Base-by-base conservation (phyloP, 2,888 invertebrate species). In the Physocephala rufipes region DNA sequence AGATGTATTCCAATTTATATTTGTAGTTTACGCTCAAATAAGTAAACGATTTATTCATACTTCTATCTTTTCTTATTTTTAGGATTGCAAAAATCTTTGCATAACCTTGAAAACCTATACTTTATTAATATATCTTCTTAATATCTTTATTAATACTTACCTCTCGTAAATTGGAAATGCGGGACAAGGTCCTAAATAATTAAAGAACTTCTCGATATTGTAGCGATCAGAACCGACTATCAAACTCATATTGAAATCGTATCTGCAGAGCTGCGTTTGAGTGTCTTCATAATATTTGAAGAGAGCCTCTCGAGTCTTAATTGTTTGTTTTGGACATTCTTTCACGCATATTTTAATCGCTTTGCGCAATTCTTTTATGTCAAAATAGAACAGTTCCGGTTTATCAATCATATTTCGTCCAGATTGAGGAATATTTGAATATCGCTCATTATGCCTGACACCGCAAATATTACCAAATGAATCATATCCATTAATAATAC, bases 401-500 rank as follows among this genome's bases (percentile, higher is more conserved):
- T 92, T 93, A 76, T 94, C 90, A 30, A 90, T 88, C 53, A 94
- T 95, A 82, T 93, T 93, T 79, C 91, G 89, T 15, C 96, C 97
- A 26, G 96, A 93, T 63, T 93, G 84, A 3, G 92, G 90, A 80
- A 92, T 89, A 76, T 91, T 90, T 12, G 90, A 90, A 74, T 94
- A 90, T 76, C 90, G 90, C 77, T 91, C 91, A 85, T 96, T 97
- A 76, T 87, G 88, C 79, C 91, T 90, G 28, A 93, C 91, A 19
- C 97, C 97, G 85, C 97, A 98, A 45, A 95, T 95, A 84, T 97
- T 97, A 12, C 96, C 96, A 87, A 95, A 97, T 70, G 95, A 95
- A 85, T 97, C 96, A 85, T 94, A 95, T 21, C 96, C 96, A 88
- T 95, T 95, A 74, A 95, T 91, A 55, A 96, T 89, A 75, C 95